Percentiles rank a stretch among this genome's conserved stretches.
Conservation (phyloP, 1,140 invertebrate species). For the Aphis gossypii region DNA sequence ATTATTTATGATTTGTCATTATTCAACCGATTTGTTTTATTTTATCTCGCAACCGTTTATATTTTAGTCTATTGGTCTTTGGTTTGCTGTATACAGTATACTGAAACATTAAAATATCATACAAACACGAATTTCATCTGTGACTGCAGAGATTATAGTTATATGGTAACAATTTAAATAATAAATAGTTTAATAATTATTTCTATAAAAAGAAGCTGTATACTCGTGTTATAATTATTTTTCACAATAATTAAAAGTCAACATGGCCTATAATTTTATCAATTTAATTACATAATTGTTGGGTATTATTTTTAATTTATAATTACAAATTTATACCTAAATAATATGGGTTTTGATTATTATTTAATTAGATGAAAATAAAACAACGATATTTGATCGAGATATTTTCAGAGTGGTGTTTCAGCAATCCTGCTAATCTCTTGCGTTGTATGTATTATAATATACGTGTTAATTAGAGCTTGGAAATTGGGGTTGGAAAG, state of each 20-base stretch:
- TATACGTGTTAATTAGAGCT: too few species aligned
- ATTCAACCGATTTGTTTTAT: neutral
- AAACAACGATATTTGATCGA: neutral
- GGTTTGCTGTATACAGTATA: neutral
- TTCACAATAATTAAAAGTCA: neutral
- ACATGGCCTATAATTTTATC: neutral
- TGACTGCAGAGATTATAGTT: neutral
- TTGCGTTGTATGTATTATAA: neutral
- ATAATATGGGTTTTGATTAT: neutral
- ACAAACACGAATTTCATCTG: neutral
- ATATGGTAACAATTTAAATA: too few species aligned
- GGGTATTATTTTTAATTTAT: conserved; percentile 5
- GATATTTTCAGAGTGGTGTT: too few species aligned
- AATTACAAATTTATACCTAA: neutral
- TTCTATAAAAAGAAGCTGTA: neutral
- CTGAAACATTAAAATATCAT: neutral
- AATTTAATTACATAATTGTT: conserved; percentile 12
- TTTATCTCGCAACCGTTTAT: neutral
- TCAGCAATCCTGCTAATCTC: neutral
- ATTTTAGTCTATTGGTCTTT: neutral
- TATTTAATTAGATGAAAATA: neutral
- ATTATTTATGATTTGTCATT: neutral
- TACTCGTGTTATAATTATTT: neutral
- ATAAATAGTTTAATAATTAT: neutral
- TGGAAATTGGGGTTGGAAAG: neutral